Conservation (phyloP, 2,113 vertebrate species). For the Blennius ocellaris region DNA sequence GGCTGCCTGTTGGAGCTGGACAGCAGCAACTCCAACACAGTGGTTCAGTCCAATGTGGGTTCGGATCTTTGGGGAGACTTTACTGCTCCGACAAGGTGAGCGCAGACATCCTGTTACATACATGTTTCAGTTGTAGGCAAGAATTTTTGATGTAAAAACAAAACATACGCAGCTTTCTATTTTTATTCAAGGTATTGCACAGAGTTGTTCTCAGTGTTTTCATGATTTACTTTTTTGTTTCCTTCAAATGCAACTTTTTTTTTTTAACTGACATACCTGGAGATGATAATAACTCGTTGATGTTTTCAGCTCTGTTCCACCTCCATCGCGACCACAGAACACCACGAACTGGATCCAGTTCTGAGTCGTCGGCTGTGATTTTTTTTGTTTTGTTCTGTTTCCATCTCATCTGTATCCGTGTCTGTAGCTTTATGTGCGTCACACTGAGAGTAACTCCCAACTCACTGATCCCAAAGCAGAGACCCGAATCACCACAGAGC, state of each 20-base stretch:
- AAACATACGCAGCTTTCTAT: no score
- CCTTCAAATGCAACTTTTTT: no score
- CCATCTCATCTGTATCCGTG: conserved; percentile 55
- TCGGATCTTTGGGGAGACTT: conserved; percentile 95
- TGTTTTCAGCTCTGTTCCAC: conserved; percentile 65
- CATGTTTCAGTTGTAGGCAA: not conserved
- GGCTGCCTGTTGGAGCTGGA: conserved; percentile 81
- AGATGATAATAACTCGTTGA: not conserved
- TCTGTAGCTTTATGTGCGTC: conserved; percentile 50
- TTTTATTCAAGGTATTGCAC: no score
- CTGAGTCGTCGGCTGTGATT: conserved; percentile 59
- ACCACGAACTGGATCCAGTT: conserved; percentile 91
- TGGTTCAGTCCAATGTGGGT: conserved; percentile 58
- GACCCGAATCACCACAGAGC: conserved; percentile 1
- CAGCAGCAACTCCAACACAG: conserved; percentile 77
- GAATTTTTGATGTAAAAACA: no score
- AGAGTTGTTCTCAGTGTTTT: no score
- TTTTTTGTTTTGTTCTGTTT: no score
- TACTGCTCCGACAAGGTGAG: conserved; percentile 89
- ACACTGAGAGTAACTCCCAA: conserved; percentile 32
- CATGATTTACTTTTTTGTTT: no score
- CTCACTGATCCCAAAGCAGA: conserved; percentile 47
- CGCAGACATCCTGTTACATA: not conserved
- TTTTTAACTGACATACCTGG: not conserved
- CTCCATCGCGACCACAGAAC: conserved; percentile 82